These are phyloP conservation scores for Amorpha juglandis DNA, from an alignment of 2,888 invertebrate genomes.

Conservation along the genomic window DNA sequence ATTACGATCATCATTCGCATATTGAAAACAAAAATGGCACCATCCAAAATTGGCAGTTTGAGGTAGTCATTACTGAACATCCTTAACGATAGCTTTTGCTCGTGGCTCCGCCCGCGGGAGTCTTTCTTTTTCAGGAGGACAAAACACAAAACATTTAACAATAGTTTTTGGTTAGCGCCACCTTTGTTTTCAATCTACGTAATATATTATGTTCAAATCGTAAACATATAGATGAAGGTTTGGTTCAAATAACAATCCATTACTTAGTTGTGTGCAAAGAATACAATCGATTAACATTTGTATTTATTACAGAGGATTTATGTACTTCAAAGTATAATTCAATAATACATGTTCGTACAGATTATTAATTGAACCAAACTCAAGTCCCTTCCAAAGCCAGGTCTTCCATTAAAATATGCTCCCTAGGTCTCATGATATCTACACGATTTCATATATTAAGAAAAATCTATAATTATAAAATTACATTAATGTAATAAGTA, in stretches of 20 bases:
- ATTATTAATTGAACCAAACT: conserved; percentile 1
- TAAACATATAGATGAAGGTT: background rate
- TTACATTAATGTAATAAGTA: conserved; percentile 28
- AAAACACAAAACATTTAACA: too few relatives aligned
- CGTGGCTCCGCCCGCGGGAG: too few relatives aligned
- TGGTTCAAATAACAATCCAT: conserved; percentile 17
- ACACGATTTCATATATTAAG: conserved; percentile 54
- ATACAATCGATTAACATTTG: too few relatives aligned
- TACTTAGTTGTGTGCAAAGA: background rate
- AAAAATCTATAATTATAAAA: conserved; percentile 44
- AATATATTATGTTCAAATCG: background rate
- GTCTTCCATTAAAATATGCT: conserved; percentile 64
- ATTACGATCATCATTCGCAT: background rate
- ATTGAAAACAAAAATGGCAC: too few relatives aligned
- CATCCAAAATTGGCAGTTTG: too few relatives aligned
- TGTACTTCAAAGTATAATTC: background rate
- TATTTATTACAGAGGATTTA: background rate
- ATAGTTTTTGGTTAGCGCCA: too few relatives aligned
- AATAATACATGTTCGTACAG: background rate
- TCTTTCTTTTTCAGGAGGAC: too few relatives aligned
- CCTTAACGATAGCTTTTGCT: too few relatives aligned
- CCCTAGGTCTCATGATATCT: conserved; percentile 52
- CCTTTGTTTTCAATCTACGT: too few relatives aligned
- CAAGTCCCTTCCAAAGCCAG: conserved; percentile 38
- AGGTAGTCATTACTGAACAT: too few relatives aligned